Evolutionary conservation across 2,113 vertebrate species (phyloP).

Genomic region (Rousettus leschenaultii): DNA sequence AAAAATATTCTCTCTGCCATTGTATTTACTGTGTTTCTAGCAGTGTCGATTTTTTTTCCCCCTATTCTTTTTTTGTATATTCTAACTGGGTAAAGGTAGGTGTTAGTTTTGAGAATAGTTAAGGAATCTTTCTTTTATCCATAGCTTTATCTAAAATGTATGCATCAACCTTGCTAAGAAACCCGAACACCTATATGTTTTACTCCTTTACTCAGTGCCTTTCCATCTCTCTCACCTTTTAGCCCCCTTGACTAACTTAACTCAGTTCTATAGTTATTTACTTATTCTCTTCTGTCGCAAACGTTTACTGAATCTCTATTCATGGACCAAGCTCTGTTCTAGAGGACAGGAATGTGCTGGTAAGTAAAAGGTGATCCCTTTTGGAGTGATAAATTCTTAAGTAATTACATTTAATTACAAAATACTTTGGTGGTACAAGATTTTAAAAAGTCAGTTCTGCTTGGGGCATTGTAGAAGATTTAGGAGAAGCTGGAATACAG

Average conservation of each 20-base stretch:
- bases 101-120: conserved; percentile 7
- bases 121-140: background rate
- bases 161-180: background rate
- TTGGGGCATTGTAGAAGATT: background rate
- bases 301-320: background rate
- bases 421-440: background rate
- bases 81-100: background rate
- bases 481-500: background rate
- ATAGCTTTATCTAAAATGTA: conserved; percentile 6
- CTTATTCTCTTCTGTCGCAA: background rate
- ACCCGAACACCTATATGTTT: background rate
- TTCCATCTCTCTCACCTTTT: background rate
- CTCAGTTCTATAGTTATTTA: background rate
- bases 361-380: background rate
- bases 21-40: background rate
- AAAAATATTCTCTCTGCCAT: conserved; percentile 10
- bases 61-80: background rate
- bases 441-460: background rate
- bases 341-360: background rate
- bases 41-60: background rate
- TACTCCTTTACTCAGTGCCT: background rate
- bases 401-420: background rate
- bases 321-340: background rate
- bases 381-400: background rate
- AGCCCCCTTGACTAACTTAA: background rate